These are phyloP conservation scores for Caenorhabditis briggsae DNA, from an alignment of 1,140 invertebrate species.

Conservation along the genomic window DNA sequence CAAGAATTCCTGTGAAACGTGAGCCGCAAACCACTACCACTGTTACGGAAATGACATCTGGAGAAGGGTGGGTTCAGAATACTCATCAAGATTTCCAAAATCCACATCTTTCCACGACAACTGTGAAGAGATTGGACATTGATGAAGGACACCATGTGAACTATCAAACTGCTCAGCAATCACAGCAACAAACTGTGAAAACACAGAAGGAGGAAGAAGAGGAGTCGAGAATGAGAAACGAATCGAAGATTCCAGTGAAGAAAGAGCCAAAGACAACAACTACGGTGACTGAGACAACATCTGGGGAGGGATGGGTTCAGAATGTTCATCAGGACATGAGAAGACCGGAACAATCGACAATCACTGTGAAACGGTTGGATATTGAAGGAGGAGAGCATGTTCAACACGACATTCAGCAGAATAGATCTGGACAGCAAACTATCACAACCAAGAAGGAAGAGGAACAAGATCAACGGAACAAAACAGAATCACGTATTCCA, in stretches of 20 bases:
- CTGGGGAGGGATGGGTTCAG: conserved; percentile 59
- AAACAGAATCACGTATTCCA: conserved; percentile 45
- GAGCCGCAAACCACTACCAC: conserved; percentile 27
- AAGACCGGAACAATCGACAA: conserved; percentile 6
- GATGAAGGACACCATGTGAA: conserved; percentile 26
- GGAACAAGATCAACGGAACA: not conserved
- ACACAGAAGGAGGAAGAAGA: not conserved
- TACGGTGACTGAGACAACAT: conserved; percentile 42
- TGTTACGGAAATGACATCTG: conserved; percentile 56
- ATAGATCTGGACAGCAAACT: not conserved
- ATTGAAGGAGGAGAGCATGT: conserved; percentile 48
- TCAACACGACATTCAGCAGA: conserved; percentile 17
- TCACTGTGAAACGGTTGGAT: conserved; percentile 25
- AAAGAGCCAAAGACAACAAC: conserved; percentile 40
- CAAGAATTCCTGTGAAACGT: conserved; percentile 23
- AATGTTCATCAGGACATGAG: conserved; percentile 57
- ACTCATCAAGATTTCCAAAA: conserved; percentile 53
- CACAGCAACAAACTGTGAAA: not conserved
- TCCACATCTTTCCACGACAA: not conserved
- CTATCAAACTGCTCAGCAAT: not conserved
- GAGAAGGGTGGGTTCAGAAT: conserved; percentile 61
- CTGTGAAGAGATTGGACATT: conserved; percentile 44
- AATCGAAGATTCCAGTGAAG: conserved; percentile 47
- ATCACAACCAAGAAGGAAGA: conserved; percentile 41
- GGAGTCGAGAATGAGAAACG: not conserved